Evolutionary conservation across 2,888 invertebrate species (phyloP).

Genomic region (Phorcus lineatus): DNA sequence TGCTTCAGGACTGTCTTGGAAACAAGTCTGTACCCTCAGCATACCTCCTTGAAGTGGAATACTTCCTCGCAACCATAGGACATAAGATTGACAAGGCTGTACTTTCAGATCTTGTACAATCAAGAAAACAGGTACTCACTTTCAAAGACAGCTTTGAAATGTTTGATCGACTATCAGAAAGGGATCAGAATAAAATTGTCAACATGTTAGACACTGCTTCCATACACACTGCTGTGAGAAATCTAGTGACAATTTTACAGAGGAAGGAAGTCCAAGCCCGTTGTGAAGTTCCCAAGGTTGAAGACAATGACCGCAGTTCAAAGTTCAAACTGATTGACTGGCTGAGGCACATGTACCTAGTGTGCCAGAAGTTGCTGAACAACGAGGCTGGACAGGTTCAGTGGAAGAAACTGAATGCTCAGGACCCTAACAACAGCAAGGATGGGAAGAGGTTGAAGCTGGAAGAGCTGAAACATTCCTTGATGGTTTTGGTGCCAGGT

Average conservation of each 20-base stretch:
- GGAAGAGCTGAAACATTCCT: not conserved
- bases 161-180: not conserved
- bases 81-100: not conserved
- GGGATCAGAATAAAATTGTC: not conserved
- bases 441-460: not conserved
- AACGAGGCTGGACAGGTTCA: not conserved
- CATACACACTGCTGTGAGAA: too few species aligned
- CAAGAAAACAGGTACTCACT: not conserved
- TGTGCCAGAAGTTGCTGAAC: not conserved
- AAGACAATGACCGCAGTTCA: not conserved
- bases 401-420: not conserved
- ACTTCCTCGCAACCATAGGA: not conserved
- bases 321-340: slow-evolving; percentile 2
- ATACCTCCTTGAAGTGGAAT: not conserved
- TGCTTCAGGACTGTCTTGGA: not conserved
- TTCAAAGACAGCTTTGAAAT: not conserved
- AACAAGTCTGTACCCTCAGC: not conserved
- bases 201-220: not conserved
- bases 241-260: not conserved
- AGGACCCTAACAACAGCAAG: slow-evolving; percentile 16
- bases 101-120: not conserved
- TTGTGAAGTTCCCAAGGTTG: not conserved
- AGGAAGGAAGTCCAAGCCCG: not conserved
- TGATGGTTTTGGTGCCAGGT: not conserved
- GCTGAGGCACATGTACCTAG: slow-evolving; percentile 14